Conservation (phyloP, 1,140 invertebrate genomes). For the Acromyrmex echinatior region DNA sequence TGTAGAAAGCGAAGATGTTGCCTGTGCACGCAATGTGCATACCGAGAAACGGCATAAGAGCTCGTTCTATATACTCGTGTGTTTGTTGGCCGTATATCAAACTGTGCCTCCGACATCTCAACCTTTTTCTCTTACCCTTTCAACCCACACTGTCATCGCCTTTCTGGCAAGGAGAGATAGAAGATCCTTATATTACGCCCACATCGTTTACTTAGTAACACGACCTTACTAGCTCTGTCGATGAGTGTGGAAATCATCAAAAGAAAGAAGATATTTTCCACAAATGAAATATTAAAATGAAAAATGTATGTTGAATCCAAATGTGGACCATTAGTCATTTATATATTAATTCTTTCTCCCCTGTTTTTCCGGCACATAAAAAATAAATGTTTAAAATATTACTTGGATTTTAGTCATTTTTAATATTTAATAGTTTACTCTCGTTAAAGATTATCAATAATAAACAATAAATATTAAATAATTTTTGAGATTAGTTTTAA, state of each 20-base stretch:
- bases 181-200: neutral
- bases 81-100: neutral
- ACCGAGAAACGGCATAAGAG: neutral
- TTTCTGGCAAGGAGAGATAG: too few relatives aligned
- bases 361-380: neutral
- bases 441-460: neutral
- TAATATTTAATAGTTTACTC: neutral
- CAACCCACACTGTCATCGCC: neutral
- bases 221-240: neutral
- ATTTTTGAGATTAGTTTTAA: neutral
- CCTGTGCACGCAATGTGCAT: slow-evolving; percentile 29
- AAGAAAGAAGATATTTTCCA: neutral
- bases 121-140: neutral
- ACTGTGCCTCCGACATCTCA: neutral
- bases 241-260: neutral
- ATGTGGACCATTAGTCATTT: neutral
- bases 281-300: neutral
- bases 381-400: neutral
- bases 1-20: slow-evolving; percentile 45
- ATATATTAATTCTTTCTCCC: neutral
- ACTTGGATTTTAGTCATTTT: neutral
- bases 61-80: neutral
- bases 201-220: slow-evolving; percentile 1
- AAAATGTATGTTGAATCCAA: neutral
- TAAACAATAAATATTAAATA: slow-evolving; percentile 6